A percentile compares a stretch with the other conserved stretches of the same genome.
phyloP scores from a whole-genome alignment of 2,113 vertebrate genomes.

The Electrona antarctica region DNA sequence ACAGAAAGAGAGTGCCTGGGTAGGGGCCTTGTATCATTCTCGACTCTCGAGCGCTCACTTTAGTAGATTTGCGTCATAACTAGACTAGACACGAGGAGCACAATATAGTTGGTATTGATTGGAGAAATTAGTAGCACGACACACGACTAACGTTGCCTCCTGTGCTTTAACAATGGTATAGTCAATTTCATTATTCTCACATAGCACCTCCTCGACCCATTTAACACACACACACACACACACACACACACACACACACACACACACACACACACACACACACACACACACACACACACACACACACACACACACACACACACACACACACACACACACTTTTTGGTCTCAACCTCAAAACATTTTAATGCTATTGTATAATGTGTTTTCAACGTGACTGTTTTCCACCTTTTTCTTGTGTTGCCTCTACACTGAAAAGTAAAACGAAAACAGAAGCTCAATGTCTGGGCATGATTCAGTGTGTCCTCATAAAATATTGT shows the following conservation, averaged over 20 bases:
- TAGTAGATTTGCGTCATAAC: background rate
- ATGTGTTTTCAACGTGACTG: too few relatives aligned
- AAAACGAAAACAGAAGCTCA: too few relatives aligned
- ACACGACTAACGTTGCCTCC: background rate
- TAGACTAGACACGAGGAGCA: background rate
- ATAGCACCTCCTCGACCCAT: background rate
- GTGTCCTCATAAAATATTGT: too few relatives aligned
- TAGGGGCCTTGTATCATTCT: background rate
- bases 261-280: conserved; percentile 13
- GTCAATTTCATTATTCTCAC: background rate
- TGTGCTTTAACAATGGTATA: background rate
- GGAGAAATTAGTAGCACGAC: background rate
- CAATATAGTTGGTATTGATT: background rate
- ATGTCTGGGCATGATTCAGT: too few relatives aligned
- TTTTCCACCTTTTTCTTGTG: too few relatives aligned
- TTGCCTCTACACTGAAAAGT: too few relatives aligned
- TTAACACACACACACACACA: background rate
- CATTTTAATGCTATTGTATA: too few relatives aligned
- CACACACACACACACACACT: too few relatives aligned
- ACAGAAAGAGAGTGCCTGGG: too few relatives aligned
- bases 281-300: background rate
- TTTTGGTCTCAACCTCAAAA: too few relatives aligned
- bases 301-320: background rate
- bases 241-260: conserved; percentile 11
- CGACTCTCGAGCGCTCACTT: too few relatives aligned